Percentiles rank a stretch among this genome's conserved stretches.
Evolutionary conservation across 2,113 vertebrate species (phyloP).

Genomic region (Picathartes gymnocephalus): DNA sequence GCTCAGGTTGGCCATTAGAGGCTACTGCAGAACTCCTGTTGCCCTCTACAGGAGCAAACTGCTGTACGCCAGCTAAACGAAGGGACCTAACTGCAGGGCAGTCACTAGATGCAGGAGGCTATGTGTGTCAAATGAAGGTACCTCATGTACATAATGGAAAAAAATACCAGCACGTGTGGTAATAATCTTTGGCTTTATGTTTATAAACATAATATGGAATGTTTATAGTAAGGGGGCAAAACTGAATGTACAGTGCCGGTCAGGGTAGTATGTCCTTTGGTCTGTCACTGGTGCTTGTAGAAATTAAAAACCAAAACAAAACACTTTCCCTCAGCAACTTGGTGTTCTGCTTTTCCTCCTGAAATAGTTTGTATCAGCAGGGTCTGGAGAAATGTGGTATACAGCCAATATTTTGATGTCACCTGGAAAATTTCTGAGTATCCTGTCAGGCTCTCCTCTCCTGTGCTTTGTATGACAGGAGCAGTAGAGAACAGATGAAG

Average conservation of each 20-base stretch:
- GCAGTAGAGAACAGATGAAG: background rate
- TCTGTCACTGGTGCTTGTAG: background rate
- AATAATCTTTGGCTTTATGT: background rate
- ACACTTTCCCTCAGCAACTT: background rate
- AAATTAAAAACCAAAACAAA: background rate
- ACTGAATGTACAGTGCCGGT: background rate
- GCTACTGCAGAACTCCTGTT: background rate
- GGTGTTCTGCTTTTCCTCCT: background rate
- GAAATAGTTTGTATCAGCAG: background rate
- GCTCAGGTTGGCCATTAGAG: background rate
- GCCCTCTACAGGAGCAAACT: background rate
- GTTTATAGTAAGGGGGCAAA: background rate
- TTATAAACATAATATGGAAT: background rate
- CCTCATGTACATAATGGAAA: background rate
- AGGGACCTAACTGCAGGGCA: background rate
- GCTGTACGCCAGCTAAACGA: background rate
- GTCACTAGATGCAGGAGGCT: background rate
- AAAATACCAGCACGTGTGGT: fast-evolving
- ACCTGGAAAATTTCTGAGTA: background rate
- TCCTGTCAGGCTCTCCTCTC: background rate
- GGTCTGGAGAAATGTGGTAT: background rate
- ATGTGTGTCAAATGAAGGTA: background rate
- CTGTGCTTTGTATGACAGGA: background rate
- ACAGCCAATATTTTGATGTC: background rate
- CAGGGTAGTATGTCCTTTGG: background rate